Base-by-base conservation (phyloP, 2,888 invertebrate genomes). In the Aphidoletes aphidimyza region DNA sequence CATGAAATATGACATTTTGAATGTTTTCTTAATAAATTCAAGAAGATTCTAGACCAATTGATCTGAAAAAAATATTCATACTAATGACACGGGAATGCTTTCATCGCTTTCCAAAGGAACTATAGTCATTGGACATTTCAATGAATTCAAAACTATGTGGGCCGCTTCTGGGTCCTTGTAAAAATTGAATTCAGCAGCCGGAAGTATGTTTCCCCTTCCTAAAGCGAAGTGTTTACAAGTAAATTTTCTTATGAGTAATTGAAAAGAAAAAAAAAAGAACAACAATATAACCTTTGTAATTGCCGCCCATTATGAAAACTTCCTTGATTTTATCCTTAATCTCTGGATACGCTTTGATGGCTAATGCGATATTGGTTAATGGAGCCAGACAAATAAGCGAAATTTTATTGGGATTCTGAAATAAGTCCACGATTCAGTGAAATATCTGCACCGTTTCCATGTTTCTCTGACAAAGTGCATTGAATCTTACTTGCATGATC, bases 221-320 rank as follows among this genome's bases (percentile, higher is more conserved):
- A 84, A 45, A 84, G n/a, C 5, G n/a, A 37, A 36, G 36, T 5
- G 3, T 47, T 47, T 17, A 47, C 9, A 47, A 34, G 34, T 2
- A 36, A 78, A 36, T 17, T 17, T 0, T 34, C 3, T 11, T 36
- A 54, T 2, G 6, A 47, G 34, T n/a, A n/a, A n/a, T n/a, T n/a
- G n/a, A n/a, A n/a, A n/a, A n/a, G n/a, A n/a, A n/a, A n/a, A n/a
- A n/a, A n/a, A n/a, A n/a, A n/a, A 95, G 9, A 42, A 22, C 6
- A 42, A 42, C 14, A 37, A n/a, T n/a, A n/a, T n/a, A 45, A 95
- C 95, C 94, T 87, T 92, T 91, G 86, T 92, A 92, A 89, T 95
- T 94, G 85, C 96, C 96, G 11, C 96, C 96, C 92, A 95, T 96
- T 3, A 96, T 91, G 88, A 92, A 94, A 47, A 96, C 89, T 78